Base-by-base conservation (phyloP, 2,797 vertebrate species). In the Sitta carolinensis region DNA sequence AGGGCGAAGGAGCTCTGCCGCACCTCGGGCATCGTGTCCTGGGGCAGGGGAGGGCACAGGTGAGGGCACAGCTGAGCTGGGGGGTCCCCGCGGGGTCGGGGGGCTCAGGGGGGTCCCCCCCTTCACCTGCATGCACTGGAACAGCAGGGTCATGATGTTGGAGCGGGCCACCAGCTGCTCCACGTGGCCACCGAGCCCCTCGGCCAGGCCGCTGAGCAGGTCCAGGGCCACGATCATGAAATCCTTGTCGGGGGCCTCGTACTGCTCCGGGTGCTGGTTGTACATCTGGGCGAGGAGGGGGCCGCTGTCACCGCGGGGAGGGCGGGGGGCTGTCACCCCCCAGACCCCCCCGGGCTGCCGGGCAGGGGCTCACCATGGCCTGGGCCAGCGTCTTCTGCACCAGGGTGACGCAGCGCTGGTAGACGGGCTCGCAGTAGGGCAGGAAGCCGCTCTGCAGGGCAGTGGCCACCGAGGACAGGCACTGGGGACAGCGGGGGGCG, bases 151-250 rank as follows among this genome's bases (percentile, higher is more conserved):
- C 99, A 99, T 99, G 96, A 99, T 98, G 97, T 99, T 99, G 97
- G 99, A 99, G 15, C 99, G 98, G 22, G 98, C 98, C 67, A 99
- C 99, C 58, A 99, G 97, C 47, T 98, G 98, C 70, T 99, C 99
- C 90, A 99, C 98, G 0, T 99, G 98, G n/a, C 98, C 98, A 0
- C 98, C 99, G 0, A 99, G 97, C 14, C 99, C 99, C 96, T 99
- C 99, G 1, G 99, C 99, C 96, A 99, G 94, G 11, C 99, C 99
- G 6, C 99, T 99, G 43, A 99, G 97, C 88, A 99, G 97, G 89
- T 99, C 99, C 95, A 99, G 94, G 1, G 99, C 99, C 90, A 99
- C 99, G 3, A 99, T 99, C 99, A 99, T 99, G 96, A 99, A 99
- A 90, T 99, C 99, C 87, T 99, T 99, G 95, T 99, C 99, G 0